A percentile compares a stretch with the other conserved stretches of the same genome.
Evolutionary conservation across 2,888 invertebrate species (phyloP).

Genomic region (Melanophora roralis): DNA sequence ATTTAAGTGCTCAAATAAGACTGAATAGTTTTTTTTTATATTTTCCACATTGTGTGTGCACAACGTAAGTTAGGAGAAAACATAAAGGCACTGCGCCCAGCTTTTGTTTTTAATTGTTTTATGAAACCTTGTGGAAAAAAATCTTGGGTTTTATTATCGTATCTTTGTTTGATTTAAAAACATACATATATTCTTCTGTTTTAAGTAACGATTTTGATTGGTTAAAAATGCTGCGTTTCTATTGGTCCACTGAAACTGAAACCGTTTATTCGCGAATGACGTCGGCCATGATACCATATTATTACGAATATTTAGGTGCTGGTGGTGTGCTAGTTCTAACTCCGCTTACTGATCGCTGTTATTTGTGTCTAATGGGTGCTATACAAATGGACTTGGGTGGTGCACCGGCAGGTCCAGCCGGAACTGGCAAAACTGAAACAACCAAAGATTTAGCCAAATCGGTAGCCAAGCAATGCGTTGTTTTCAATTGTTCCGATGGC

Average conservation of each 20-base stretch:
- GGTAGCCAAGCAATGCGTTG: constrained; percentile 92
- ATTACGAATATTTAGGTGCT: constrained; percentile 94
- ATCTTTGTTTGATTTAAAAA: not conserved
- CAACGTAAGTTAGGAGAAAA: too few species aligned
- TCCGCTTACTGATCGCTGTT: constrained; percentile 91
- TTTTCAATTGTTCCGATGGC: constrained; percentile 94
- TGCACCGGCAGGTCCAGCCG: constrained; percentile 92
- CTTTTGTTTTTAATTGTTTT: too few species aligned
- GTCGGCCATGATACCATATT: constrained; percentile 89
- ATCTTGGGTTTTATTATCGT: too few species aligned
- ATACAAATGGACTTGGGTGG: constrained; percentile 91
- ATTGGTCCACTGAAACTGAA: constrained; percentile 88
- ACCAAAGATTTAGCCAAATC: constrained; percentile 93
- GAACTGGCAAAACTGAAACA: constrained; percentile 94
- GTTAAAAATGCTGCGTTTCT: constrained; percentile 93
- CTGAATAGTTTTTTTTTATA: too few species aligned
- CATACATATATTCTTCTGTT: constrained; percentile 50
- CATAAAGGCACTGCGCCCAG: too few species aligned
- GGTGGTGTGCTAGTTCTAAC: constrained; percentile 91
- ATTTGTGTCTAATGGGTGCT: constrained; percentile 93
- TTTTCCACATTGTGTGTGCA: too few species aligned
- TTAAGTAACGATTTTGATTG: constrained; percentile 88
- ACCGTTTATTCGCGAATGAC: constrained; percentile 91
- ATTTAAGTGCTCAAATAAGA: too few species aligned
- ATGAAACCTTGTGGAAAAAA: too few species aligned